These are phyloP conservation scores for Arothron firmamentum DNA, from an alignment of 2,113 vertebrate species.

Conservation along the genomic window DNA sequence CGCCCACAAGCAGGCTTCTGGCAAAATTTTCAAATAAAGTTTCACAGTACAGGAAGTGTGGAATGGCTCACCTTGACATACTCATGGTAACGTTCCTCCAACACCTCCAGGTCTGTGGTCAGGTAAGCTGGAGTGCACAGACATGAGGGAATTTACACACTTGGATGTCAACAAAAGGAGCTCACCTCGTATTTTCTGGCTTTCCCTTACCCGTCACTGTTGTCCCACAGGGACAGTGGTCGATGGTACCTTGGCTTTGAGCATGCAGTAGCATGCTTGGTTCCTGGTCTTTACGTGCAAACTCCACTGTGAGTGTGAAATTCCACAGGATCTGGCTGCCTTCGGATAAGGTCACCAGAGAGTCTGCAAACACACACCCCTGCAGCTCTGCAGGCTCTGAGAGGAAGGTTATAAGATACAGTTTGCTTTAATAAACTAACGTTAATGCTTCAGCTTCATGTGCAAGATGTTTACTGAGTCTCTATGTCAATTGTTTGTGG, in stretches of 20 bases:
- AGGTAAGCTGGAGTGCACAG: conserved; percentile 70
- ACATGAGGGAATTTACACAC: neutral
- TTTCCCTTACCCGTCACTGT: conserved; percentile 74
- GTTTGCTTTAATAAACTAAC: too few relatives aligned
- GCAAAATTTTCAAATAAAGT: too few relatives aligned
- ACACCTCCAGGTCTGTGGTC: conserved; percentile 68
- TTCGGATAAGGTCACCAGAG: conserved; percentile 70
- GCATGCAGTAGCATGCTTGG: conserved; percentile 77
- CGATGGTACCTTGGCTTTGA: conserved; percentile 65
- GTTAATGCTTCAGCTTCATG: neutral
- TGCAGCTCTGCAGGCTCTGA: conserved; percentile 70
- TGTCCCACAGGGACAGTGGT: conserved; percentile 73
- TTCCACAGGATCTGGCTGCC: conserved; percentile 70
- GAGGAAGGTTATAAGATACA: neutral
- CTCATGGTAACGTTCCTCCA: conserved; percentile 81
- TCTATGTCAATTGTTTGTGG: neutral
- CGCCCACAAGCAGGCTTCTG: too few relatives aligned
- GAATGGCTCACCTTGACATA: conserved; percentile 76
- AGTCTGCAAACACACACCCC: conserved; percentile 79
- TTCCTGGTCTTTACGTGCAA: conserved; percentile 45
- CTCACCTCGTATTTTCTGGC: neutral
- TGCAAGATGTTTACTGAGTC: too few relatives aligned
- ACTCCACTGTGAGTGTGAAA: conserved; percentile 73
- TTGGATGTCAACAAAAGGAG: neutral
- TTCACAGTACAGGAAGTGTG: too few relatives aligned